Evolutionary conservation across 2,113 vertebrate genomes (phyloP).

Genomic region (Protobothrops mucrosquamatus): DNA sequence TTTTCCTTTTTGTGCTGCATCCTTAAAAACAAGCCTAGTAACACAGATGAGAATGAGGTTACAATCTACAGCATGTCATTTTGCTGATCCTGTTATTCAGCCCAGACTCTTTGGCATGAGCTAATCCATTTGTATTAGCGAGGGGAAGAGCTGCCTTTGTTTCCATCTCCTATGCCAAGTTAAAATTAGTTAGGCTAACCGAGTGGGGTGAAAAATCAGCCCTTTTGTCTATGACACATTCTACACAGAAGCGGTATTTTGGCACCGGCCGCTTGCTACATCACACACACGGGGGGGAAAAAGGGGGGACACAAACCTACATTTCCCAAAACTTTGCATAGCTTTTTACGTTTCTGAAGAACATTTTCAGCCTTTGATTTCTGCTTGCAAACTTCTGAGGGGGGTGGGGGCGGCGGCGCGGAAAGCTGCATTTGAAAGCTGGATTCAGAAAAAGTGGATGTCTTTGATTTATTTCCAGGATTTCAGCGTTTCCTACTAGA

Average conservation of each 20-base stretch:
- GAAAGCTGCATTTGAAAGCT: conserved; percentile 13
- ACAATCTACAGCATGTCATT: neutral
- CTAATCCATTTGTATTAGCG: neutral
- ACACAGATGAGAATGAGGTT: neutral
- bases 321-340: neutral
- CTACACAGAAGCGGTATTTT: neutral
- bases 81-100: neutral
- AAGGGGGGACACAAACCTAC: neutral
- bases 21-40: neutral
- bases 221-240: neutral
- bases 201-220: no score
- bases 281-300: fast-evolving
- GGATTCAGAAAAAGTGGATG: conserved; percentile 52
- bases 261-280: neutral
- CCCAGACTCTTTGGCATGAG: neutral
- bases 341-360: neutral
- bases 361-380: neutral
- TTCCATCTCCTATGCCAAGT: neutral
- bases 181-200: neutral
- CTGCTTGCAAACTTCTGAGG: conserved; percentile 12
- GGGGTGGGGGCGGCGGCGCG: fast-evolving
- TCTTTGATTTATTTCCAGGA: conserved; percentile 48
- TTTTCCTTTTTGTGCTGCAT: neutral
- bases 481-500: conserved; percentile 51
- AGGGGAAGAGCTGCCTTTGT: neutral